Evolutionary conservation across 1,140 invertebrate species (phyloP), one percentile per base, ranked within the genome.

Genomic region (Drosophila parvula): DNA sequence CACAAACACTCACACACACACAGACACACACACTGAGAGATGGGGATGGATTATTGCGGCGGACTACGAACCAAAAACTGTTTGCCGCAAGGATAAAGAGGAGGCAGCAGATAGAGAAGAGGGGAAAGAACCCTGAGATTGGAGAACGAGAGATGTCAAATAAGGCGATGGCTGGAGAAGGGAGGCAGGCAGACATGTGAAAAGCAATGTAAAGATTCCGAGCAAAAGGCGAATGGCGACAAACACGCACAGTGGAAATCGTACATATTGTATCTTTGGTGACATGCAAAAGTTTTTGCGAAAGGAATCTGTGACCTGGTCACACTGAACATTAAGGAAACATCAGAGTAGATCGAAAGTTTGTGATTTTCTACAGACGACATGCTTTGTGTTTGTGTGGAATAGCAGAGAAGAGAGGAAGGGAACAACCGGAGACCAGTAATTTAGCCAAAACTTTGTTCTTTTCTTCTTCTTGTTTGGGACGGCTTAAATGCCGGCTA

Each of bases 1-100:
- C 83, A 64, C 44, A 64, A 27, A 48, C 57, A 68, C 53, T 70
- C 55, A 56, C 58, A 50, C 82, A 63, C 43, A 63, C 18, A 47
- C 56, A 73, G 44, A 68, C 59, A 55, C 56, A 70, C 41, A 60
- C 60, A 58, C 41, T 40, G 48, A 64, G 48, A 64, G 63, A 78
- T 81, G 74, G 74, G 44, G 55, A 81, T 67, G 68, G 62, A 65
- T 82, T 78, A 82, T 81, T 81, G 79, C 58, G 74, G 79, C 81
- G 71, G 71, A 75, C 75, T 81, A 80, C 74, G 56, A 53, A 57
- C 61, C 65, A 50, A 64, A 68, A 69, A 69, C 34, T 71, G 65
- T 71, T 71, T 57, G 64, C 34, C 30, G 30, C 28, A 51, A 48
- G 36, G 30, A 50, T 51, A 57, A 32, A 22, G 11, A 38, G 38